These are phyloP conservation scores for Euclidia mi DNA, from an alignment of 2,888 invertebrate genomes.

Conservation along the genomic window DNA sequence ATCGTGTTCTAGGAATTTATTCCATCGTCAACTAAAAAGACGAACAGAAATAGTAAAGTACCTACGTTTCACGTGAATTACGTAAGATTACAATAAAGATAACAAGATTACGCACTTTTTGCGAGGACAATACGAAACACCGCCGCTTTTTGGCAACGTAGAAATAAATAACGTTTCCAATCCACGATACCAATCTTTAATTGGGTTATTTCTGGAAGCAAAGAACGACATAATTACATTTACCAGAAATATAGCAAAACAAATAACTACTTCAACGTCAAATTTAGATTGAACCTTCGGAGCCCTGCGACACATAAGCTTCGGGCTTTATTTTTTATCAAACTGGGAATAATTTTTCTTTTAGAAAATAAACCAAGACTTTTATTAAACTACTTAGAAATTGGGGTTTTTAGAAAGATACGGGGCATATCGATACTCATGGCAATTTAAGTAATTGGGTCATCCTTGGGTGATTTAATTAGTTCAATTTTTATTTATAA, in stretches of 20 bases:
- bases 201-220: constrained; percentile 47
- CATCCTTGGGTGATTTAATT: constrained; percentile 40
- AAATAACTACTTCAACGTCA: constrained; percentile 67
- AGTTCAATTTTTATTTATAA: constrained; percentile 42
- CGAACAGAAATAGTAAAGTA: neutral
- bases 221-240: constrained; percentile 54
- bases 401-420: constrained; percentile 13
- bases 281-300: constrained; percentile 72
- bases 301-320: constrained; percentile 64
- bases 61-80: neutral
- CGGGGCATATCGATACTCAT: constrained; percentile 11
- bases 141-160: neutral
- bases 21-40: neutral
- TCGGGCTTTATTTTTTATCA: constrained; percentile 71
- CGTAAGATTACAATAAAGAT: constrained; percentile 3
- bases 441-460: constrained; percentile 31
- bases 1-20: constrained; percentile 1
- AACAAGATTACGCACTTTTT: constrained; percentile 1
- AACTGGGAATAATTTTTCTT: constrained; percentile 64
- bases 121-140: neutral
- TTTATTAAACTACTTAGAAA: constrained; percentile 22
- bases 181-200: constrained; percentile 46
- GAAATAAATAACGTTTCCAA: constrained; percentile 34
- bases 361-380: constrained; percentile 59
- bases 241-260: constrained; percentile 54